Evolutionary conservation across 2,888 invertebrate species (phyloP).

Genomic region (Helleia helle): DNA sequence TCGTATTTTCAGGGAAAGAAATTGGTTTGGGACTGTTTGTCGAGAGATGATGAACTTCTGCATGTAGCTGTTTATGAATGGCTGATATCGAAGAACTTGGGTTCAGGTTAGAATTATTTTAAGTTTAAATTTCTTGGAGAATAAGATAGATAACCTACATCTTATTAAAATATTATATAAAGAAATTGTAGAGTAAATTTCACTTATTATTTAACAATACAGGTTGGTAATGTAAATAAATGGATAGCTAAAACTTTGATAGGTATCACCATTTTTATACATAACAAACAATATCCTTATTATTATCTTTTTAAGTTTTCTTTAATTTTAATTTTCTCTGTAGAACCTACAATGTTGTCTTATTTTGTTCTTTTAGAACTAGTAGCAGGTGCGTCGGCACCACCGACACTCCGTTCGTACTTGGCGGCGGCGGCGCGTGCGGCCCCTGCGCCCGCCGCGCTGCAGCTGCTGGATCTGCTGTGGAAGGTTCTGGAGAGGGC

Average conservation of each 20-base stretch:
- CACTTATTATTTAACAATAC: no score
- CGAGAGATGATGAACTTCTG: constrained; percentile 87
- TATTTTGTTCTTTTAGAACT: constrained; percentile 64
- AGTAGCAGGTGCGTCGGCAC: constrained; percentile 74
- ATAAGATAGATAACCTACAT: no score
- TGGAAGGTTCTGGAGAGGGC: constrained; percentile 98
- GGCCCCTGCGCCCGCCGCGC: constrained; percentile 74
- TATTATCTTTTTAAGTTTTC: no score
- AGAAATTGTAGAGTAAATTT: no score
- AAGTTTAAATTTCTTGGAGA: no score
- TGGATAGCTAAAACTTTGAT: no score
- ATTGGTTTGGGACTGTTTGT: constrained; percentile 79
- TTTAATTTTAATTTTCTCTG: no score
- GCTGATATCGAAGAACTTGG: constrained; percentile 86
- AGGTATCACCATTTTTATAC: no score
- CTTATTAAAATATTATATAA: no score
- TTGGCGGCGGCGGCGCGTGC: constrained; percentile 74
- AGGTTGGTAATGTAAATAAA: no score
- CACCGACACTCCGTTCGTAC: constrained; percentile 84
- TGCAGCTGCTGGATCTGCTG: constrained; percentile 83
- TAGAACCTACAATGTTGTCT: no score
- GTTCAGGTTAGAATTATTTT: constrained; percentile 65
- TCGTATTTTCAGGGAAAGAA: constrained; percentile 58
- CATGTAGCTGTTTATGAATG: constrained; percentile 95
- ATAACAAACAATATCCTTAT: no score